phyloP scores from a whole-genome alignment of 2,113 vertebrate species.

The Pteruthius melanotis region DNA sequence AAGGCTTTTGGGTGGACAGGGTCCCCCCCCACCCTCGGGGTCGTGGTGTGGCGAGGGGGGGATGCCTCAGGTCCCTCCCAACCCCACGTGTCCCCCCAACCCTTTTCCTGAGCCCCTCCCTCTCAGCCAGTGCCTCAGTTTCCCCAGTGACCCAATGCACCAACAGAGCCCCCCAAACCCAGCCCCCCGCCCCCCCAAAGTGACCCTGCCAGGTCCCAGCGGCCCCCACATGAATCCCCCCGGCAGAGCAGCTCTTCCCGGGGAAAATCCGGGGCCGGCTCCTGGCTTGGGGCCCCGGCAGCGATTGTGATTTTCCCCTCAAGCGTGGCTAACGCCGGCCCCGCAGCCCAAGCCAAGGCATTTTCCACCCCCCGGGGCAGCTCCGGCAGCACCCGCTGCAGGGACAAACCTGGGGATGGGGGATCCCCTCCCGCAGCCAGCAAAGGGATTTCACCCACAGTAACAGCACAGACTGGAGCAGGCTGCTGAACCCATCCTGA shows the following conservation, averaged over 20 bases:
- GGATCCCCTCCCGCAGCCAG: neutral
- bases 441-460: neutral
- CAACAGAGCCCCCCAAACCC: neutral
- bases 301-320: constrained; percentile 42
- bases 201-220: rapidly evolving
- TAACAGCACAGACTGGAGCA: neutral
- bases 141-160: neutral
- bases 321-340: constrained; percentile 35
- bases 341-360: neutral
- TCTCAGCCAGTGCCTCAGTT: neutral
- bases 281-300: neutral
- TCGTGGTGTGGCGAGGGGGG: neutral
- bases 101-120: rapidly evolving
- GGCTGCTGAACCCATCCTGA: neutral
- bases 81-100: rapidly evolving
- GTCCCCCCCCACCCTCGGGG: rapidly evolving
- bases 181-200: neutral
- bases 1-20: neutral
- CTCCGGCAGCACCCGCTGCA: neutral
- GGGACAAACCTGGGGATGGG: neutral
- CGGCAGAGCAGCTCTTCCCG: neutral
- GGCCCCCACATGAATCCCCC: rapidly evolving
- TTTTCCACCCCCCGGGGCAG: neutral
- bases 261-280: neutral
- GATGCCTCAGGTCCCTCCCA: neutral